Conservation (phyloP, 2,888 invertebrate genomes). For the Caenorhabditis sp. region DNA sequence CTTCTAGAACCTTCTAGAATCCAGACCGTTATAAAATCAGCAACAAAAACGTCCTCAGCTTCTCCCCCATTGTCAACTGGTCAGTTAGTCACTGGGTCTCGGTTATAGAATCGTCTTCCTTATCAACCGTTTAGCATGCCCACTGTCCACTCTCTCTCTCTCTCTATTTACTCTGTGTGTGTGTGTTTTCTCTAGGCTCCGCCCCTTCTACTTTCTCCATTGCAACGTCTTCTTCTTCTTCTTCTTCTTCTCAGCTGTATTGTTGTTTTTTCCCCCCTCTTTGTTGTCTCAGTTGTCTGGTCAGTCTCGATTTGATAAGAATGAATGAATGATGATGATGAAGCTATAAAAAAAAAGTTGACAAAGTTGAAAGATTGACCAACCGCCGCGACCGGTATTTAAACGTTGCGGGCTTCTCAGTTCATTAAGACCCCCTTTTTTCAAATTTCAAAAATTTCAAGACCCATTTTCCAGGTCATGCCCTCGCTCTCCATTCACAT, state of each 20-base stretch:
- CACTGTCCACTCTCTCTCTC: slow-evolving; percentile 16
- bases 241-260: slow-evolving; percentile 50
- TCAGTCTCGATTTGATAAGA: slow-evolving; percentile 33
- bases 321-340: too few species aligned
- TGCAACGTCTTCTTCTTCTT: slow-evolving; percentile 37
- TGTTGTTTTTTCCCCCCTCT: slow-evolving; percentile 57
- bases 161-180: background rate
- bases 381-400: slow-evolving; percentile 33
- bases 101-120: slow-evolving; percentile 10
- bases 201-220: background rate
- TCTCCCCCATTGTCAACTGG: slow-evolving; percentile 46
- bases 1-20: too few species aligned
- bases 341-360: slow-evolving; percentile 19
- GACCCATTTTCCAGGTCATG: slow-evolving; percentile 62
- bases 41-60: background rate
- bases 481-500: slow-evolving; percentile 75
- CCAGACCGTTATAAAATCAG: background rate
- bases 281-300: slow-evolving; percentile 54
- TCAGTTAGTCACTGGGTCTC: slow-evolving; percentile 23
- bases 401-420: slow-evolving; percentile 23
- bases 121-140: slow-evolving; percentile 26
- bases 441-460: background rate
- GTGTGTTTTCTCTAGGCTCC: slow-evolving; percentile 1
- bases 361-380: slow-evolving; percentile 47
- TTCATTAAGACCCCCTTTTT: background rate